These are phyloP conservation scores for Embiotoca jacksoni DNA, from an alignment of 2,113 vertebrate species.

Conservation along the genomic window DNA sequence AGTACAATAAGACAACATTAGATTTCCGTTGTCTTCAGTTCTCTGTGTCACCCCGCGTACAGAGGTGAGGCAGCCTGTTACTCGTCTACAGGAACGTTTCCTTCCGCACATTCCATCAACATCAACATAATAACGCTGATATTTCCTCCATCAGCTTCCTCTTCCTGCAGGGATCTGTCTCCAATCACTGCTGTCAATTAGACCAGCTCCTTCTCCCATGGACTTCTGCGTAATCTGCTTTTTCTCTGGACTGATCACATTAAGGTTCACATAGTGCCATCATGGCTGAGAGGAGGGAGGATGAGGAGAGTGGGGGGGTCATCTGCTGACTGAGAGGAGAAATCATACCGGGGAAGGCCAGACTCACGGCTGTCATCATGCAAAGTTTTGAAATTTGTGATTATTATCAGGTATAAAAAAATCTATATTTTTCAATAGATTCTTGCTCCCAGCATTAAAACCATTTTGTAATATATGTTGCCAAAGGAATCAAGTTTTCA, in stretches of 20 bases:
- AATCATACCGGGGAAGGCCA: slow-evolving; percentile 19
- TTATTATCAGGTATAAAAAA: slow-evolving; percentile 22
- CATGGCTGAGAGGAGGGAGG: slow-evolving; percentile 59
- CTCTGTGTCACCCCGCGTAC: slow-evolving; percentile 15
- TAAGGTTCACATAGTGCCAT: slow-evolving; percentile 78
- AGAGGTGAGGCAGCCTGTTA: slow-evolving; percentile 22
- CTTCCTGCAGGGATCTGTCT: slow-evolving; percentile 81
- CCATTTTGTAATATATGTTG: no score
- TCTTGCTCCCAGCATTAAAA: no score
- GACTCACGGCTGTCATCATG: slow-evolving; percentile 35
- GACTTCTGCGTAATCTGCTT: slow-evolving; percentile 83
- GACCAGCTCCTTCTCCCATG: slow-evolving; percentile 75
- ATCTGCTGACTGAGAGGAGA: slow-evolving; percentile 63
- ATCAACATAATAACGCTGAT: slow-evolving; percentile 74
- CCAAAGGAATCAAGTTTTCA: no score
- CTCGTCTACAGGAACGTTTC: slow-evolving; percentile 72
- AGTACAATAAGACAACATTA: not conserved
- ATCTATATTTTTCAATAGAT: not conserved
- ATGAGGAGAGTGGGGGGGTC: slow-evolving; percentile 10
- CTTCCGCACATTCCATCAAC: slow-evolving; percentile 75
- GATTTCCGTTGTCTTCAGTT: not conserved
- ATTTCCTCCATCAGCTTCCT: slow-evolving; percentile 78
- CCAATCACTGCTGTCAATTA: slow-evolving; percentile 85
- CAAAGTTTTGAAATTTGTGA: slow-evolving; percentile 21
- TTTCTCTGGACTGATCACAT: slow-evolving; percentile 82